Evolutionary conservation across 2,888 invertebrate species (phyloP), one percentile per base, ranked within the genome.

Genomic region (Ochlodes sylvanus): DNA sequence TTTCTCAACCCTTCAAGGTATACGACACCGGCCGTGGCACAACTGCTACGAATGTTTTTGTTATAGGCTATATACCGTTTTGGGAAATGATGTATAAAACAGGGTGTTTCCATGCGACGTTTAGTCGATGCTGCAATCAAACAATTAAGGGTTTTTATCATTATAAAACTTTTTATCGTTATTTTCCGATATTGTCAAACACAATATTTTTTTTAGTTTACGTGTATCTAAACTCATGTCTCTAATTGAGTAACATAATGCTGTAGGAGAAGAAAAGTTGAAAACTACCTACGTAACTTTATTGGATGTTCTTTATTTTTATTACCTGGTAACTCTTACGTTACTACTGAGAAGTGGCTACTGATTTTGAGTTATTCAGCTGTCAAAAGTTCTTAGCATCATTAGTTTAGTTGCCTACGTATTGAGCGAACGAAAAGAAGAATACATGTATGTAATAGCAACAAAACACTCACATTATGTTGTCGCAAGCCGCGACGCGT

Each of bases 1-100:
- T 87, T 86, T 87, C 84, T 85, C 80, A 89, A 90, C 91, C 90
- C 91, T 92, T 92, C 87, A 84, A 86, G 85, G 80, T 86, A 86
- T 86, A 85, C 88, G 84, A 87, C 85, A 84, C 82, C 81, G 83
- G 50, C n/a, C 19, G 50, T 19, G 3, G 82, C 80, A 80, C 75
- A 81, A 86, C 79, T 86, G 75, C 74, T 76, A 83, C 81, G 79
- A 73, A 69, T 69, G 63, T 61, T 67, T 69, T 72, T 68, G 21
- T 58, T 55, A 54, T 44, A 12, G 44, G 21, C 34, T 55, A 44
- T 17, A 54, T 61, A 50, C 17, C 15, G 34, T 27, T 52, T 34
- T 42, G n/a, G 15, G 19, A 21, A 50, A 50, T 57, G 21, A 57
- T 27, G 50, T 17, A 52, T 63, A 15, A 21, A 54, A 38, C 34